Base-by-base conservation (phyloP, 2,113 vertebrate species). In the Cinclus cinclus region DNA sequence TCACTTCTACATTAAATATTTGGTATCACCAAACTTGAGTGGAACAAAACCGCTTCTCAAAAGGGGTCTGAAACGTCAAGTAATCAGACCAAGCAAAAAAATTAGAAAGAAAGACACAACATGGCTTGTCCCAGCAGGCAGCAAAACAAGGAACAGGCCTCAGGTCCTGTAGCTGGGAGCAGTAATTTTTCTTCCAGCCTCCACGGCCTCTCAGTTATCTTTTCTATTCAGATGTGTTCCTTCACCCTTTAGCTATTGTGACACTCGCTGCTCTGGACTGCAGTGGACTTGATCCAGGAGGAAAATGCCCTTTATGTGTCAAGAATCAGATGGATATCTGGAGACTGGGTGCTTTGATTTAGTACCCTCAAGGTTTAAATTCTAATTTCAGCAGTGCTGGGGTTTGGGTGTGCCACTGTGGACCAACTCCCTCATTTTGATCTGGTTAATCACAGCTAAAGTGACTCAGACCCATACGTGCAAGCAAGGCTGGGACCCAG, bases 341-440 rank as follows among this genome's bases (percentile, higher is more conserved):
- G 79, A 68, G 52, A 21, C 2, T 67, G n/a, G 16, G 24, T 42
- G 33, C 69, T 89, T 94, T 75, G 20, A 33, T 86, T 89, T 60
- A 52, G 49, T 37, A 33, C 28, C 65, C 55, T 41, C 1, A 1
- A 55, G 39, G 23, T 89, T 71, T 58, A 83, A 78, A 37, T 28
- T 86, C 41, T 60, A 56, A 11, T 62, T 88, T 74, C 53, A 68
- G 69, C 39, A 41, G 56, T 31, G 60, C 64, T 52, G 59, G 47
- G 42, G 18, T 14, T 23, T 86, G 95, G 95, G 94, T 92, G 96
- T 96, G 96, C 92, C 91, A 23, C 83, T 76, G 73, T 89, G 94
- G 83, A 76, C 37, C 56, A 52, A 15, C 5, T 91, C 74, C 83
- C 53, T 94, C 53, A 46, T 94, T 95, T 24, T 71, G 41, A 46